Base-by-base conservation (phyloP, 2,797 vertebrate species). In the Lepus townsendii region DNA sequence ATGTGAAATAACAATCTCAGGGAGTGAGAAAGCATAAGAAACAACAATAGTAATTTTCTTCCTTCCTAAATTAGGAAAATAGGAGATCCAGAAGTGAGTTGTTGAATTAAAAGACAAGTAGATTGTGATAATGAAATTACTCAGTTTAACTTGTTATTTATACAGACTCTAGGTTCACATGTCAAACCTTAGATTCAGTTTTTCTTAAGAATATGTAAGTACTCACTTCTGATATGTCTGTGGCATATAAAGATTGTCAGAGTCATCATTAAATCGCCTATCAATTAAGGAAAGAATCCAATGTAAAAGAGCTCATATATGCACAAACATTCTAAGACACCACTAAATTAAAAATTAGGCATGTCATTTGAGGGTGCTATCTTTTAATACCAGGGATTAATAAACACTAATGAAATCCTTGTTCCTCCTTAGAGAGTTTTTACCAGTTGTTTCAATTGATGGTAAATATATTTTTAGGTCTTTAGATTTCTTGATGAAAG, bases 201-300 rank as follows among this genome's bases (percentile, higher is more conserved):
- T 94, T 94, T 82, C 78, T 90, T 94, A 71, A 65, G 94, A 77
- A 57, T 19, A 47, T 97, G 96, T 97, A 83, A 90, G 63, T 62
- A 75, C 86, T 96, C 54, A 87, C 54, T 95, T 95, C 78, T 97
- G 82, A 69, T 92, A 91, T 90, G 96, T 97, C 90, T 94, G 20
- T 96, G 94, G 94, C 78, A 97, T 95, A 94, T 91, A 98, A 96
- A 77, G 87, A 97, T 83, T 87, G 95, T 96, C 92, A 96, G n/a
- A 65, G 60, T 4, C 16, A 52, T 50, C 69, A 69, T 73, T 57
- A 85, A 68, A 26, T 57, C 1, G 32, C 5, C 2, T 80, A 75
- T 83, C 5, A 60, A 12, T 80, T 84, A 5, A 35, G 8, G 65
- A 76, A 83, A 92, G 10, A 27, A 60, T 77, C 11, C 50, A 75